Percentiles rank a stretch among this genome's conserved stretches.
phyloP scores from a whole-genome alignment of 1,140 invertebrate genomes.

The Ctenoplectra terminalis region DNA sequence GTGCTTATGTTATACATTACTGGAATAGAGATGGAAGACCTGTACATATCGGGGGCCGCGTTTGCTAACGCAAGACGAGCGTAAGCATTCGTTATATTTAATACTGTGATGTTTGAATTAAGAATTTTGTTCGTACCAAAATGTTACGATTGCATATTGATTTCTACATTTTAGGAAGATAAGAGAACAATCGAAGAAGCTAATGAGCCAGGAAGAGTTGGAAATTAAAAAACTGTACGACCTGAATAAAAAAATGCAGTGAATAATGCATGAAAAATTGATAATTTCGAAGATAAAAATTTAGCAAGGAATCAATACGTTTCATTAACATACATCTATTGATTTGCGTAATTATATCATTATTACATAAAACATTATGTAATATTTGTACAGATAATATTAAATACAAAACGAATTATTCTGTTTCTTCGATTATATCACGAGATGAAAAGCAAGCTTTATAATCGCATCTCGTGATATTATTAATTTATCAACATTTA shows the following conservation, averaged over 20 bases:
- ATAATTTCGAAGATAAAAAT: slow-evolving; percentile 3
- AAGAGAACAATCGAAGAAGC: accelerated
- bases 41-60: slow-evolving; percentile 47
- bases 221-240: not conserved
- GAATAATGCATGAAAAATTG: not conserved
- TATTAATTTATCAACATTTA: not conserved
- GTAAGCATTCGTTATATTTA: not conserved
- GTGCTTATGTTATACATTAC: slow-evolving; percentile 81
- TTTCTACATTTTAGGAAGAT: not conserved
- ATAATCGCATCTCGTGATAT: not conserved
- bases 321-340: slow-evolving; percentile 2
- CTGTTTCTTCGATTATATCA: not conserved
- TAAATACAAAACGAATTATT: not conserved
- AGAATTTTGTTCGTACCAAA: not conserved
- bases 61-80: not conserved
- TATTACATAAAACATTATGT: not conserved
- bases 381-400: slow-evolving; percentile 3
- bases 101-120: not conserved
- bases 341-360: slow-evolving; percentile 20
- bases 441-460: not conserved
- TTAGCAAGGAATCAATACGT: slow-evolving; percentile 30
- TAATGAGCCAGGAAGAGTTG: accelerated
- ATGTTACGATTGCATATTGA: not conserved
- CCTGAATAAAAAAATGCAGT: not conserved
- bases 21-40: slow-evolving; percentile 83